These are phyloP conservation scores for Heterocephalus glaber DNA, from an alignment of 2,113 vertebrate species.

Conservation along the genomic window DNA sequence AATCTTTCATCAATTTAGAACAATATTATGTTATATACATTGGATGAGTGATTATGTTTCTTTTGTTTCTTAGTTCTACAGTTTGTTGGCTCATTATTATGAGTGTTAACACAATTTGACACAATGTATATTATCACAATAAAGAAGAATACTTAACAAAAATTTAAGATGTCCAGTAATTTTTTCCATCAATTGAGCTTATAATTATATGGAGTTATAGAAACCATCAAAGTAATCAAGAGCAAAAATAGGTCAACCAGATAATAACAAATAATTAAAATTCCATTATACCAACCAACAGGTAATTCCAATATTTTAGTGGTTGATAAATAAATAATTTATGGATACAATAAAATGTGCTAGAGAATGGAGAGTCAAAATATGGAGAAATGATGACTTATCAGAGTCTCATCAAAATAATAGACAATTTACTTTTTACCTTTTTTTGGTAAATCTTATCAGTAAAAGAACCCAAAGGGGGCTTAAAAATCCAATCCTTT, in stretches of 20 bases:
- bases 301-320: neutral
- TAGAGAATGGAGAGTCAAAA: neutral
- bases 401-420: neutral
- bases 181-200: neutral
- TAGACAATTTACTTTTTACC: neutral
- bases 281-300: neutral
- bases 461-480: neutral
- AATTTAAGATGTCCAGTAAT: neutral
- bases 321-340: neutral
- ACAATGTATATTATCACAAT: neutral
- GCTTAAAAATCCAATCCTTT: neutral
- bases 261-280: neutral
- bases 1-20: neutral
- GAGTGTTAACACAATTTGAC: neutral
- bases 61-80: neutral
- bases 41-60: neutral
- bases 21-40: neutral
- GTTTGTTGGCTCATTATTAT: neutral
- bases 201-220: neutral
- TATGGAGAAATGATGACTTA: neutral
- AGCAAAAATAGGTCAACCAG: neutral
- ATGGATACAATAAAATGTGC: neutral
- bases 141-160: neutral
- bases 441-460: neutral
- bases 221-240: neutral